Conservation (phyloP, 1,140 invertebrate species). For the Hyposmocoma kahamanoa region DNA sequence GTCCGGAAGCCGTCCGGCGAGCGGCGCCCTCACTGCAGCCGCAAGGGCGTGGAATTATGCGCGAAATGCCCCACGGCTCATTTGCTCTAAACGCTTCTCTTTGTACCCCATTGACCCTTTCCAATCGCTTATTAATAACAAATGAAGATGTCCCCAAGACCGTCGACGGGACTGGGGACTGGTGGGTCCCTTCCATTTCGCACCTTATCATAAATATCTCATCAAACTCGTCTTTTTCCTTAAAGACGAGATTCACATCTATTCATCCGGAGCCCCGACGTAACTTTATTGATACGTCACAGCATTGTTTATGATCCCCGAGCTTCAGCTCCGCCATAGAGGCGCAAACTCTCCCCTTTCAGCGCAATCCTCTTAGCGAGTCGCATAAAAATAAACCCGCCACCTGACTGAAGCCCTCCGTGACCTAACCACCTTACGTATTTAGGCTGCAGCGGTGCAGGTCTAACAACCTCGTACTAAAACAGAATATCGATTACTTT, state of each 20-base stretch:
- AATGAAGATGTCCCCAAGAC: constrained; percentile 19
- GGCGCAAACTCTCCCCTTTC: too few species aligned
- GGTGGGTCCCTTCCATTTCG: not conserved
- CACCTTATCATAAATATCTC: not conserved
- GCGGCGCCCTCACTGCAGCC: constrained; percentile 17
- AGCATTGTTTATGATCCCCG: constrained; percentile 19
- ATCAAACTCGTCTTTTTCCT: not conserved
- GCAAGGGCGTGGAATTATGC: constrained; percentile 56
- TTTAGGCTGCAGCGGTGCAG: constrained; percentile 65
- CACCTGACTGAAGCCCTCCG: constrained; percentile 19
- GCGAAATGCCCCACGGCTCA: constrained; percentile 56
- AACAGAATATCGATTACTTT: constrained; percentile 78
- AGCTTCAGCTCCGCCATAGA: too few species aligned
- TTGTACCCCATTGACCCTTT: constrained; percentile 49
- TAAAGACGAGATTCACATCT: not conserved
- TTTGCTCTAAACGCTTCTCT: constrained; percentile 53
- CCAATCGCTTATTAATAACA: constrained; percentile 44
- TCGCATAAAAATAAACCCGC: constrained; percentile 24
- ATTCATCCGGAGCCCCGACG: too few species aligned
- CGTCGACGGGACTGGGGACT: too few species aligned
- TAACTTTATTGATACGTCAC: not conserved
- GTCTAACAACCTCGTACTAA: constrained; percentile 66
- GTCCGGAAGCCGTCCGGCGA: constrained; percentile 11
- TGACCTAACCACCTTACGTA: constrained; percentile 48
- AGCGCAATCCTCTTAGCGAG: constrained; percentile 18